Evolutionary conservation across 2,113 vertebrate genomes (phyloP).

Genomic region (Thalassoma bifasciatum): DNA sequence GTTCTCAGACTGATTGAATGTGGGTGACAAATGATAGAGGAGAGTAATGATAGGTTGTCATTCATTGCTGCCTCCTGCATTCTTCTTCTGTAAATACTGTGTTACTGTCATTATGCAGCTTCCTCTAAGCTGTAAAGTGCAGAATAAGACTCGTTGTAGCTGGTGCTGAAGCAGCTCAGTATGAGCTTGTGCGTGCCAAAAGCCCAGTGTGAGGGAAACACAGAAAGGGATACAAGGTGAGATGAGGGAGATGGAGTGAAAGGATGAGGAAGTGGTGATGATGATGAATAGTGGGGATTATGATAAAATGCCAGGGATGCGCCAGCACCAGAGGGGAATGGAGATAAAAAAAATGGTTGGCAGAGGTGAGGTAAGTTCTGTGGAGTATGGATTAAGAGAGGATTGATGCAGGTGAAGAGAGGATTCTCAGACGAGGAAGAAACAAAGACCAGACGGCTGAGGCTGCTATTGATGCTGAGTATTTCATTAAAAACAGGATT

Average conservation of each 20-base stretch:
- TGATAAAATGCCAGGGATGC: constrained; percentile 34
- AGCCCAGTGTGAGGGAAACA: constrained; percentile 6
- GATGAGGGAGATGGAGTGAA: constrained; percentile 16
- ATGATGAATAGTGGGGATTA: constrained; percentile 50
- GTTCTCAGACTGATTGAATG: constrained; percentile 6
- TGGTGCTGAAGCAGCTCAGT: background rate
- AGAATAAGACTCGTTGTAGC: constrained; percentile 12
- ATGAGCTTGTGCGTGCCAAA: background rate
- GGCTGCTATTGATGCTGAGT: background rate
- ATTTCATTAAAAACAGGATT: constrained; percentile 31
- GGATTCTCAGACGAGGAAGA: constrained; percentile 11
- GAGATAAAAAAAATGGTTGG: constrained; percentile 29
- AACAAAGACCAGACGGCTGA: constrained; percentile 7
- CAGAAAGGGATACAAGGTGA: constrained; percentile 14
- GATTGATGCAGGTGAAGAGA: constrained; percentile 33
- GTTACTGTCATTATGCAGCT: background rate
- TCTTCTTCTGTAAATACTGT: constrained; percentile 6
- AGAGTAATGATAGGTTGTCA: constrained; percentile 35
- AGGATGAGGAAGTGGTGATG: constrained; percentile 26
- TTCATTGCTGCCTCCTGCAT: background rate
- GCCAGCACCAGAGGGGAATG: constrained; percentile 35
- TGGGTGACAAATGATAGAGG: constrained; percentile 20
- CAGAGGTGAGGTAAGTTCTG: background rate
- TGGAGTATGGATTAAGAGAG: constrained; percentile 55
- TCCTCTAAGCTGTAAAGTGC: background rate